A percentile compares a stretch with the other conserved stretches of the same genome.
Evolutionary conservation across 2,888 invertebrate genomes (phyloP).

Genomic region (Drosophila acutilabella): DNA sequence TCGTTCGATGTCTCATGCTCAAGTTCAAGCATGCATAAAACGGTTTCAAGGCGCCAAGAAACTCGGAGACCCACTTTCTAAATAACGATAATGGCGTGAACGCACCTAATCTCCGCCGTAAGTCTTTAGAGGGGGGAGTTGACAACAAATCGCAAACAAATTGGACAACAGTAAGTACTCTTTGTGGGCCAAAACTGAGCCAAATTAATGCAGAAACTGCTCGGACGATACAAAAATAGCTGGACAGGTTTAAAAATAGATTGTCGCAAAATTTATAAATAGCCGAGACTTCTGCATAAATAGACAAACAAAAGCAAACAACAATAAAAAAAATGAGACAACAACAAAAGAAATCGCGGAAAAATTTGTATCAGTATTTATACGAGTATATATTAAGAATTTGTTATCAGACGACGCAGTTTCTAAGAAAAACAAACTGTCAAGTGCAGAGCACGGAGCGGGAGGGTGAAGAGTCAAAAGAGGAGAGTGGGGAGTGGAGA

Average conservation of each 20-base stretch:
- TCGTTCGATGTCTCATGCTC: slow-evolving; percentile 23
- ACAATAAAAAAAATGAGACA: slow-evolving; percentile 10
- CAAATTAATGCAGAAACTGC: background rate
- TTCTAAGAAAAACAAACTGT: slow-evolving; percentile 62
- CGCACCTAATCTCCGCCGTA: slow-evolving; percentile 30
- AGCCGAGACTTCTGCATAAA: slow-evolving; percentile 43
- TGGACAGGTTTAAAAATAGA: slow-evolving; percentile 40
- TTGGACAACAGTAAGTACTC: slow-evolving; percentile 12
- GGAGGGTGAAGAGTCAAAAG: too few species aligned
- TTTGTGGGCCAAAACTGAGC: slow-evolving; percentile 3
- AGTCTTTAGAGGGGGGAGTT: slow-evolving; percentile 26
- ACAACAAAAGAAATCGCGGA: slow-evolving; percentile 26
- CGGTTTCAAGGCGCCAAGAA: slow-evolving; percentile 30
- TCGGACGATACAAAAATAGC: slow-evolving; percentile 41
- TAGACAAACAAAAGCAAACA: slow-evolving; percentile 23
- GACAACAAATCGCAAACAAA: slow-evolving; percentile 25
- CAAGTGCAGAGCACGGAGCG: slow-evolving; percentile 15
- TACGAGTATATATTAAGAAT: slow-evolving; percentile 4
- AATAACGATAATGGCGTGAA: slow-evolving; percentile 21
- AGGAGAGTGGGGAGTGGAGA: background rate
- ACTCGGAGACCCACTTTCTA: slow-evolving; percentile 47
- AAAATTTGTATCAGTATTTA: slow-evolving; percentile 37
- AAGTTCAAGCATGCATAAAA: slow-evolving; percentile 40
- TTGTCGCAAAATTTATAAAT: slow-evolving; percentile 46
- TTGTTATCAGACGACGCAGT: slow-evolving; percentile 61